These are phyloP conservation scores for Hirtodrosophila trivittata DNA, from an alignment of 2,888 invertebrate genomes.

Conservation along the genomic window DNA sequence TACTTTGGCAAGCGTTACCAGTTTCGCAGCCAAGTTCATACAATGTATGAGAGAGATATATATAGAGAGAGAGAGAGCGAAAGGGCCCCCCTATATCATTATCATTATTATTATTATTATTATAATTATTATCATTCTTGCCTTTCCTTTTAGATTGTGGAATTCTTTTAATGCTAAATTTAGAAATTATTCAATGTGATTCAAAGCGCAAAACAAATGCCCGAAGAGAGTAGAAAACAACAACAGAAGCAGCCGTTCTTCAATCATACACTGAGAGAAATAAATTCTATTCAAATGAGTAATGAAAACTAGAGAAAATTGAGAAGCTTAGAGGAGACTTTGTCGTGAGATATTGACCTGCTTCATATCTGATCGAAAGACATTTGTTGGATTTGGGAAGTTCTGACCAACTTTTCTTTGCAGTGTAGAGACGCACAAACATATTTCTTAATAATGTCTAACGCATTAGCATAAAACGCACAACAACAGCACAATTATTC, in stretches of 20 bases:
- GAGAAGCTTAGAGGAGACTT: no score
- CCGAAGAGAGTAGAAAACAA: slow-evolving; percentile 12
- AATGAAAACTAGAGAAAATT: no score
- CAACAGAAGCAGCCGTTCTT: slow-evolving; percentile 12
- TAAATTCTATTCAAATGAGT: background rate
- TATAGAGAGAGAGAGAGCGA: no score
- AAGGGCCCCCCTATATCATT: slow-evolving; percentile 8
- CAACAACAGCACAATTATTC: slow-evolving; percentile 63
- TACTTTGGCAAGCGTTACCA: slow-evolving; percentile 1
- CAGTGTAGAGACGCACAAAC: slow-evolving; percentile 29
- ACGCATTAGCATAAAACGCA: slow-evolving; percentile 51
- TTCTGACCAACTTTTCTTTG: slow-evolving; percentile 19
- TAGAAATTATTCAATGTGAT: slow-evolving; percentile 75
- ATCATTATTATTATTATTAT: slow-evolving; percentile 39
- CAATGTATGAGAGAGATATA: no score
- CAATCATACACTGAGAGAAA: slow-evolving; percentile 40
- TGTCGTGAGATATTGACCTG: no score
- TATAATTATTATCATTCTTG: slow-evolving; percentile 35
- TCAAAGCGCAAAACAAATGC: slow-evolving; percentile 40
- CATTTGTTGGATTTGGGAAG: no score
- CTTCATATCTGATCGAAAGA: no score
- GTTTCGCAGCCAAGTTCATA: slow-evolving; percentile 6
- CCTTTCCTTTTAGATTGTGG: slow-evolving; percentile 42
- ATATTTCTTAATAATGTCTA: slow-evolving; percentile 50
- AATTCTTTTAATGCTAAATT: slow-evolving; percentile 69